A percentile compares a stretch with the other conserved stretches of the same genome.
phyloP scores from a whole-genome alignment of 1,140 invertebrate genomes.

The Bemisia tabaci region DNA sequence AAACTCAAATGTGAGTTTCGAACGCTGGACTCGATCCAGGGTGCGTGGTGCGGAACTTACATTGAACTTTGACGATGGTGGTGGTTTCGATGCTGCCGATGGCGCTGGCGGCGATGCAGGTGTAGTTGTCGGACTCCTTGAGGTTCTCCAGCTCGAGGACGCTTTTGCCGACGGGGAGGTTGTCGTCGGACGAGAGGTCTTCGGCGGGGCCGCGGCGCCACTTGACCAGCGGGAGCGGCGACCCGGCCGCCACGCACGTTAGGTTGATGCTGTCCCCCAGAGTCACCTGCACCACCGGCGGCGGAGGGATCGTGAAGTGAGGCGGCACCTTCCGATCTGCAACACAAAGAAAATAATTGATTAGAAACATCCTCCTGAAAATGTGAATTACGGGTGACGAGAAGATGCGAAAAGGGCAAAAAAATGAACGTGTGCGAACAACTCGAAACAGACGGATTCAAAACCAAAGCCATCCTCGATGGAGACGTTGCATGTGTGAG shows the following conservation, averaged over 20 bases:
- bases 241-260: constrained; percentile 90
- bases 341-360: no score
- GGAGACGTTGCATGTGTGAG: no score
- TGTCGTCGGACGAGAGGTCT: constrained; percentile 72
- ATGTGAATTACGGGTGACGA: no score
- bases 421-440: no score
- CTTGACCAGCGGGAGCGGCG: constrained; percentile 94
- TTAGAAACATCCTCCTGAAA: no score
- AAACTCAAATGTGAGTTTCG: no score
- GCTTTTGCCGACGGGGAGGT: constrained; percentile 71
- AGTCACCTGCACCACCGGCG: constrained; percentile 71
- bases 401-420: no score
- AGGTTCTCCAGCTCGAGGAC: constrained; percentile 73
- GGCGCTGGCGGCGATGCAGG: constrained; percentile 87
- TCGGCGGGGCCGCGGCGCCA: constrained; percentile 75
- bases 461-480: no score
- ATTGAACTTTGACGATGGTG: constrained; percentile 85
- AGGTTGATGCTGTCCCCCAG: constrained; percentile 78
- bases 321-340: constrained; percentile 84
- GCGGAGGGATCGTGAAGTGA: constrained; percentile 83
- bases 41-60: no score
- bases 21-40: no score
- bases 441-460: no score
- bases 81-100: constrained; percentile 78
- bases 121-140: constrained; percentile 87